Percentiles rank a stretch among this genome's conserved stretches.
Conservation (phyloP, 2,888 invertebrate genomes). For the Cryptus armator region DNA sequence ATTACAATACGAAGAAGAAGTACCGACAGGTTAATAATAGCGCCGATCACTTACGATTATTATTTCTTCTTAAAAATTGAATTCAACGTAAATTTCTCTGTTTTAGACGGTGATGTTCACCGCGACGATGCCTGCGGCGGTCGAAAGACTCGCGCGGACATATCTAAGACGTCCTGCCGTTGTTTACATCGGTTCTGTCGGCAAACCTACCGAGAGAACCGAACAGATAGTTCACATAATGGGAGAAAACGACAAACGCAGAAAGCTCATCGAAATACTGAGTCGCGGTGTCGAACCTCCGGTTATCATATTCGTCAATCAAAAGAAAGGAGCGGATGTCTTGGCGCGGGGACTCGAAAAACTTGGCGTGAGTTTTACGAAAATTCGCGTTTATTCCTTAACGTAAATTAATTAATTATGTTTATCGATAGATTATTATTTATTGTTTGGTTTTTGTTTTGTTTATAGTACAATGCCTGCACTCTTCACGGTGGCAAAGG, state of each 20-base stretch:
- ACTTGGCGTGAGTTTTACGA: slow-evolving; percentile 89
- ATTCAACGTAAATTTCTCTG: not conserved
- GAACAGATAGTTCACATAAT: slow-evolving; percentile 99
- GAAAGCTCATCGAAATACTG: slow-evolving; percentile 97
- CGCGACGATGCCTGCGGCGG: slow-evolving; percentile 99
- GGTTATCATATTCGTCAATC: slow-evolving; percentile 99
- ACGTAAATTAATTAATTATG: slow-evolving; percentile 3
- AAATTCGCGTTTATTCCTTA: not conserved
- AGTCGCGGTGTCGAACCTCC: slow-evolving; percentile 97
- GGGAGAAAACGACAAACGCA: slow-evolving; percentile 97
- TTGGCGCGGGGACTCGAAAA: slow-evolving; percentile 98
- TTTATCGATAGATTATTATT: slow-evolving; percentile 4
- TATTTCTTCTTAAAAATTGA: not conserved
- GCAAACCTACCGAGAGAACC: slow-evolving; percentile 98
- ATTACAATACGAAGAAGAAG: slow-evolving; percentile 98
- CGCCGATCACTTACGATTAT: not conserved
- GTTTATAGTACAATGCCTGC: slow-evolving; percentile 93
- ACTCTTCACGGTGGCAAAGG: slow-evolving; percentile 99
- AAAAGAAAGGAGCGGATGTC: slow-evolving; percentile 99
- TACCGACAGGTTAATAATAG: slow-evolving; percentile 91
- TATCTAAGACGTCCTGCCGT: slow-evolving; percentile 98
- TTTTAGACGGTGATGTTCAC: slow-evolving; percentile 99
- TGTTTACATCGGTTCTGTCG: slow-evolving; percentile 98
- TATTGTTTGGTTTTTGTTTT: not conserved
- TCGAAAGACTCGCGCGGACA: slow-evolving; percentile 97